These are phyloP conservation scores for Gryllus longicercus DNA, from an alignment of 2,888 invertebrate species.

Conservation along the genomic window DNA sequence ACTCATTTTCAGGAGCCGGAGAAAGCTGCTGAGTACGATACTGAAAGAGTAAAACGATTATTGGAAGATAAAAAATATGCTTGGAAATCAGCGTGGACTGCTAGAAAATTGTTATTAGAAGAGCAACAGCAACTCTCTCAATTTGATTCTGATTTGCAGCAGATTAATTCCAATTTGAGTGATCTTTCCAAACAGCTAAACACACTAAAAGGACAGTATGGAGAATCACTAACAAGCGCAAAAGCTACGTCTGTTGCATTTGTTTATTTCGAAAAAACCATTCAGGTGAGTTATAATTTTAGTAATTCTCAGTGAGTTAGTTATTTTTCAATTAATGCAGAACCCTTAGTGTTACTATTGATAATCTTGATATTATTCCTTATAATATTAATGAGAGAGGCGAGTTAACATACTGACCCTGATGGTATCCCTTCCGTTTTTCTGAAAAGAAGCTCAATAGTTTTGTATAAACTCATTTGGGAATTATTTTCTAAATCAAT, in stretches of 20 bases:
- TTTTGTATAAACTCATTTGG: too few relatives aligned
- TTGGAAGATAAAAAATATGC: conserved; percentile 58
- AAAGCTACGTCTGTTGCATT: conserved; percentile 68
- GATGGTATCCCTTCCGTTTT: too few relatives aligned
- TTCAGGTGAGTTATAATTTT: conserved; percentile 57
- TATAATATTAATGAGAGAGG: too few relatives aligned
- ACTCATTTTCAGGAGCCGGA: conserved; percentile 56
- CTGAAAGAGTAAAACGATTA: conserved; percentile 61
- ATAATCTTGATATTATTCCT: too few relatives aligned
- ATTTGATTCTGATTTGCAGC: conserved; percentile 64
- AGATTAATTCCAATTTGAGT: conserved; percentile 68
- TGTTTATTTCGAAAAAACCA: conserved; percentile 71
- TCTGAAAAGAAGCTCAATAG: too few relatives aligned
- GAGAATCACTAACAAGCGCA: conserved; percentile 67
- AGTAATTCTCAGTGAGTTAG: neutral
- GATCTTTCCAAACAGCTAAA: conserved; percentile 62
- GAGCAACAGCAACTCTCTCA: conserved; percentile 62
- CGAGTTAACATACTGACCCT: too few relatives aligned
- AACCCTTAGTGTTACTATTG: too few relatives aligned
- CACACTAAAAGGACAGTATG: conserved; percentile 64
- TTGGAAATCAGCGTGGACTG: conserved; percentile 63
- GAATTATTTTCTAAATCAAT: too few relatives aligned
- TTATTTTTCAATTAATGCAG: too few relatives aligned
- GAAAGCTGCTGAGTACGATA: conserved; percentile 63
- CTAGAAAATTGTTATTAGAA: conserved; percentile 58